These are phyloP conservation scores for Cordilura impudica DNA, from an alignment of 2,888 invertebrate genomes.

Conservation along the genomic window DNA sequence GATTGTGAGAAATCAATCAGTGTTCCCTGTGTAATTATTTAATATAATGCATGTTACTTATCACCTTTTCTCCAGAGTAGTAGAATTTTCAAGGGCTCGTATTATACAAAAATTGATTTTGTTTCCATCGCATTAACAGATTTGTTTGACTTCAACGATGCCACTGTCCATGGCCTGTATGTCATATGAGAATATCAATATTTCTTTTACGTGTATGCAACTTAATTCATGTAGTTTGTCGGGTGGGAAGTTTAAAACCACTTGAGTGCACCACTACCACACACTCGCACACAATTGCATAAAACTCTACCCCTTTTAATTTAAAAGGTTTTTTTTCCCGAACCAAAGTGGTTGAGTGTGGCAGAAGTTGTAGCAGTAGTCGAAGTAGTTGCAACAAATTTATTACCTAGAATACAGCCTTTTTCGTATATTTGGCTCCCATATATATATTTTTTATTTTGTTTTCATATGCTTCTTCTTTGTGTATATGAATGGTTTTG, in stretches of 20 bases:
- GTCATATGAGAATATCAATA: conserved; percentile 29
- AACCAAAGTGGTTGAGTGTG: neutral
- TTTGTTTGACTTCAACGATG: no score
- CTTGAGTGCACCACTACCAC: conserved; percentile 11
- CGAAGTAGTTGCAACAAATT: conserved; percentile 51
- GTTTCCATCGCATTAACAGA: no score
- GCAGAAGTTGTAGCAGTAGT: neutral
- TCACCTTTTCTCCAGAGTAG: neutral
- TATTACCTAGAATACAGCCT: conserved; percentile 47
- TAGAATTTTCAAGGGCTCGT: neutral
- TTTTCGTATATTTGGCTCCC: neutral
- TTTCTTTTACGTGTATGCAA: conserved; percentile 28
- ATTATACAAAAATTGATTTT: neutral
- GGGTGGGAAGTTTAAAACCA: conserved; percentile 38
- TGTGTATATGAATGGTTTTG: conserved; percentile 44
- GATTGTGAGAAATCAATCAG: no score
- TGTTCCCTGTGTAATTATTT: no score
- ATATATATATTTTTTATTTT: neutral
- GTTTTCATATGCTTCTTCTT: conserved; percentile 13
- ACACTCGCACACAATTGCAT: neutral
- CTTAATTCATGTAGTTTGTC: conserved; percentile 20
- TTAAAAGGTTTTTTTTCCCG: conserved; percentile 35
- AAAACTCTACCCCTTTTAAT: conserved; percentile 39
- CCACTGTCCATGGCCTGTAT: neutral
- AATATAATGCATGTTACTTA: no score